Base-by-base conservation (phyloP, 2,113 vertebrate species). In the Oncorhynchus gorbuscha region DNA sequence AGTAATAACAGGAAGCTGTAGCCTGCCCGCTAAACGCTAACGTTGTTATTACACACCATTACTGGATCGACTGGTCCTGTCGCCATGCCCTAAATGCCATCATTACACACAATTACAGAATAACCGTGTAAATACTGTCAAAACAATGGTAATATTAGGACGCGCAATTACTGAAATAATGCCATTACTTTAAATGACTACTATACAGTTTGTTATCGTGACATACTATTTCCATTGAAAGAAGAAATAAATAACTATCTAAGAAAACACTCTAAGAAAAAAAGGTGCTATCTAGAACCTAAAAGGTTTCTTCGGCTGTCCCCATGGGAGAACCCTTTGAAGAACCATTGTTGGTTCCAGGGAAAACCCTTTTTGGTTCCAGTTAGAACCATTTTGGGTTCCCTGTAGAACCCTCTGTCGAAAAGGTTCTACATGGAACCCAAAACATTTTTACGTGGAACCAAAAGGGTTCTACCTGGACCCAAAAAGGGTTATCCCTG, bases 1-100 rank as follows among this genome's bases (percentile, higher is more conserved):
- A n/a, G 64, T 87, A 91, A 90, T 86, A 88, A 80, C 89, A 92
- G 88, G 87, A 91, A 89, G 79, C 51, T 55, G 51, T 55, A 55
- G 51, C 51, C 51, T 55, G 12, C 51, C 4, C 51, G 51, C 51
- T 75, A 22, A 62, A 62, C 20, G 59, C 59, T 69, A 79, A 62
- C 64, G 48, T 76, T 85, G 85, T 86, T 71, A 85, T 87, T 86
- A 85, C 73, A 86, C 80, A 81, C 69, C 75, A 90, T 93, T 90
- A 91, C 82, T 76, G 72, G 83, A 79, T 79, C 48, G 18, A 81
- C 72, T 3, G 48, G 75, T 69, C 76, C 61, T 79, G 76, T 75
- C 76, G 74, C 74, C 73, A 71, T 48, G 45, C 62, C 16, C 81
- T 85, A 88, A 45, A 90, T 89, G 76, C 9, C 26, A 82, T 84